A percentile compares a stretch with the other conserved stretches of the same genome.
These are phyloP conservation scores for Scaptodrosophila lebanonensis DNA, from an alignment of 1,140 invertebrate genomes.

Conservation along the genomic window DNA sequence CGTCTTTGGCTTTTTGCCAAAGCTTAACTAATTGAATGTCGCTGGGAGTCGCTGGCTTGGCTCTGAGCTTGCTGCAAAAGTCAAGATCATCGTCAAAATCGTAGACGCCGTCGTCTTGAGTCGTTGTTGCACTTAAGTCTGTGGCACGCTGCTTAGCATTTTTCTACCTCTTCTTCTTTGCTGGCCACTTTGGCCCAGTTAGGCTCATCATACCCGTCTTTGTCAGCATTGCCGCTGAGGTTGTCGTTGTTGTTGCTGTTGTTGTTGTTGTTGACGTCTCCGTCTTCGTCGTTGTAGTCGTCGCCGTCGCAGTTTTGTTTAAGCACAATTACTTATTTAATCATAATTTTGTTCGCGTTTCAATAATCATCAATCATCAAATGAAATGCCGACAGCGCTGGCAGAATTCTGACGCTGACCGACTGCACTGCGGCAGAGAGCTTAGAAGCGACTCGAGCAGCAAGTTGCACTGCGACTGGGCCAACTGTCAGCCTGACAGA, in stretches of 20 bases:
- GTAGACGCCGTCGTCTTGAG: conserved; percentile 1
- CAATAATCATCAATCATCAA: conserved; percentile 75
- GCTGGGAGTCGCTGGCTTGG: neutral
- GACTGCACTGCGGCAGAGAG: neutral
- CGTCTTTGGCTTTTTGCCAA: neutral
- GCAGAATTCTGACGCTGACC: conserved; percentile 55
- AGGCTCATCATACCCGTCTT: too few relatives aligned
- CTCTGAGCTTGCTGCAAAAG: conserved; percentile 6
- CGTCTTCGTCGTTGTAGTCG: conserved; percentile 19
- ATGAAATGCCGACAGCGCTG: conserved; percentile 53
- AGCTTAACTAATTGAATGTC: conserved; percentile 25
- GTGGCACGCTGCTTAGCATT: conserved; percentile 43
- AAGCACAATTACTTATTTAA: conserved; percentile 76
- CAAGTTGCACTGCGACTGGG: conserved; percentile 64
- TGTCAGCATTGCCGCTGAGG: neutral
- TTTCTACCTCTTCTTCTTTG: conserved; percentile 24
- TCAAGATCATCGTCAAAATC: conserved; percentile 25
- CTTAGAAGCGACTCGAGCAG: too few relatives aligned
- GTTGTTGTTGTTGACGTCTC: too few relatives aligned
- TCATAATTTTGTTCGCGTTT: conserved; percentile 76
- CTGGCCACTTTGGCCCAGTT: conserved; percentile 15
- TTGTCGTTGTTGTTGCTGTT: too few relatives aligned
- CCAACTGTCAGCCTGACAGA: conserved; percentile 75
- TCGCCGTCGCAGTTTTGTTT: conserved; percentile 54
- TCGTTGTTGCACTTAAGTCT: conserved; percentile 37